Conservation (phyloP, 2,797 vertebrate genomes). For the Muraenolepis orangiensis region DNA sequence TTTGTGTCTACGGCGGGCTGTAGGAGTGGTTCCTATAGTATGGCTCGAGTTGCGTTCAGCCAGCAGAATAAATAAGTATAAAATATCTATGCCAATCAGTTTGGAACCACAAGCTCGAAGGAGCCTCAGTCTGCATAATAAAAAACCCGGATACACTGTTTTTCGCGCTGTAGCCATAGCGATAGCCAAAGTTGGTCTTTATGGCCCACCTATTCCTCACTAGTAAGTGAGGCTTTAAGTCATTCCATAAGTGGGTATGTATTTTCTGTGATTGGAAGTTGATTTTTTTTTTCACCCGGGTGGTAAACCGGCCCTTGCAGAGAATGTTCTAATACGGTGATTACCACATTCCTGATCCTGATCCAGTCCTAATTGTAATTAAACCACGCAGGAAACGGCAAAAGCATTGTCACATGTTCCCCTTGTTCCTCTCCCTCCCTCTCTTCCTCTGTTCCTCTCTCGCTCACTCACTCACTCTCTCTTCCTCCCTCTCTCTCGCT, state of each 20-base stretch:
- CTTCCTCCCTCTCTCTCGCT: too few relatives aligned
- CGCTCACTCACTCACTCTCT: not conserved
- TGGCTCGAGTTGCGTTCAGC: not conserved
- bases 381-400: not conserved
- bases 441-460: not conserved
- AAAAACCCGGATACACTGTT: not conserved
- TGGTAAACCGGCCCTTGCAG: not conserved
- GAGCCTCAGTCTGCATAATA: constrained; percentile 2
- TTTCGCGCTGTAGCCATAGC: not conserved
- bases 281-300: not conserved
- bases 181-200: not conserved
- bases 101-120: not conserved
- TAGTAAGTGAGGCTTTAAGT: not conserved
- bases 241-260: not conserved
- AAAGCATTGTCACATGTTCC: too few relatives aligned
- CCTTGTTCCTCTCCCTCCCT: not conserved
- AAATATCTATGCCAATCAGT: not conserved
- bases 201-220: not conserved
- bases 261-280: not conserved
- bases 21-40: not conserved
- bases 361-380: not conserved
- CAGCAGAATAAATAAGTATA: not conserved
- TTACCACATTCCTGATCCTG: not conserved
- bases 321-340: not conserved
- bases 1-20: not conserved